phyloP scores from a whole-genome alignment of 1,140 invertebrate genomes.

The Meloidogyne chitwoodi region DNA sequence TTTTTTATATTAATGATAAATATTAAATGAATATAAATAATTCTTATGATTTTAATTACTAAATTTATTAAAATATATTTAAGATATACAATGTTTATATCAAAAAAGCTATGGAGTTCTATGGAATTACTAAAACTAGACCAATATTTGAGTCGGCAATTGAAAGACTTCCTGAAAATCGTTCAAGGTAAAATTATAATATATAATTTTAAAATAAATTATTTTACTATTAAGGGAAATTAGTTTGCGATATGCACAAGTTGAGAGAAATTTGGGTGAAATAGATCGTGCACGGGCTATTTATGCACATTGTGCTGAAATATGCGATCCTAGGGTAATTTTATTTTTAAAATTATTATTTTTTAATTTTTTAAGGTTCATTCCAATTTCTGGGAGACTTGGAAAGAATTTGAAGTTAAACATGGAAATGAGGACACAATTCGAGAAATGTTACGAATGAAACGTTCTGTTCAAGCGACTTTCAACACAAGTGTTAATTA shows the following conservation, averaged over 20 bases:
- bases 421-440: slow-evolving; percentile 99
- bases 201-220: not conserved
- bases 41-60: no score
- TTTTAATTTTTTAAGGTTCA: slow-evolving; percentile 68
- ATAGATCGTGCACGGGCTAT: slow-evolving; percentile 92
- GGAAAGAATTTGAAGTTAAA: slow-evolving; percentile 98
- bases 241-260: slow-evolving; percentile 90
- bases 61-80: slow-evolving; percentile 36
- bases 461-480: slow-evolving; percentile 66
- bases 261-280: slow-evolving; percentile 96
- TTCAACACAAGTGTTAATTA: slow-evolving; percentile 69
- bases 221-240: slow-evolving; percentile 71
- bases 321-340: slow-evolving; percentile 87
- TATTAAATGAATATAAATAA: no score
- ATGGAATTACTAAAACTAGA: slow-evolving; percentile 89
- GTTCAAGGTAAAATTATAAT: slow-evolving; percentile 65
- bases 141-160: slow-evolving; percentile 98
- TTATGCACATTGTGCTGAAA: slow-evolving; percentile 95
- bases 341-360: not conserved
- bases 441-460: slow-evolving; percentile 95
- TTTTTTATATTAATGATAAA: not conserved
- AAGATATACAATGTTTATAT: slow-evolving; percentile 97
- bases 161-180: slow-evolving; percentile 81
- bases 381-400: slow-evolving; percentile 89
- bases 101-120: slow-evolving; percentile 92